Conservation (phyloP, 2,888 invertebrate species). For the Aphrophora alni region DNA sequence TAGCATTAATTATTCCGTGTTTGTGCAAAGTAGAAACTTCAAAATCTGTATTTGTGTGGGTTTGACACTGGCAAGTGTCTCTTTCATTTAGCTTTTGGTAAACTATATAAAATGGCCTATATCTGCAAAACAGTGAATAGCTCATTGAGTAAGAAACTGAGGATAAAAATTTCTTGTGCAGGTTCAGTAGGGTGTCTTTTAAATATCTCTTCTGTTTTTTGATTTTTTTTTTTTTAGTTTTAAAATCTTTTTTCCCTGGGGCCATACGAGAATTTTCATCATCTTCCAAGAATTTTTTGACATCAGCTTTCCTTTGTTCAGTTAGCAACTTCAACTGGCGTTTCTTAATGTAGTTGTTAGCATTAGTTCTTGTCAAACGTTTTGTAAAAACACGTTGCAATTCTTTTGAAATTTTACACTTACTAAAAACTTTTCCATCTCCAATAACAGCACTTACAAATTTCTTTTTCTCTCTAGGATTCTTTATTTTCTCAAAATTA, state of each 20-base stretch:
- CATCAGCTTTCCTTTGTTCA: not conserved
- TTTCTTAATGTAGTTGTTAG: constrained; percentile 19
- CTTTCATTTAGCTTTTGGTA: constrained; percentile 9
- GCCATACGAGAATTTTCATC: constrained; percentile 11
- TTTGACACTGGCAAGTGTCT: constrained; percentile 14
- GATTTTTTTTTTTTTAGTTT: constrained; percentile 12
- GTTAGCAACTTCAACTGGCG: constrained; percentile 1
- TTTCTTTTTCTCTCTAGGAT: not conserved
- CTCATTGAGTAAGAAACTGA: constrained; percentile 7
- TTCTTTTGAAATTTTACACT: constrained; percentile 20
- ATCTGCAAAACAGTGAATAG: constrained; percentile 20
- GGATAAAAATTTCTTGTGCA: constrained; percentile 13
- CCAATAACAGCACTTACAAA: constrained; percentile 13
- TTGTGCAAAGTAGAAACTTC: not conserved
- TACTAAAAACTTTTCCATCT: constrained; percentile 12
- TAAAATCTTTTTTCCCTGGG: constrained; percentile 13
- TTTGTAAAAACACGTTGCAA: constrained; percentile 17
- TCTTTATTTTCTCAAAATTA: constrained; percentile 1
- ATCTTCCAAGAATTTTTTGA: constrained; percentile 7
- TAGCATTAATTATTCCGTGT: not conserved
- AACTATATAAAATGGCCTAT: constrained; percentile 13
- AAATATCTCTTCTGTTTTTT: constrained; percentile 12
- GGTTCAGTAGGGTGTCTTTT: constrained; percentile 11
- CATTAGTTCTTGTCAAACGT: constrained; percentile 12
- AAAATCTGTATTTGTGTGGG: constrained; percentile 16